Base-by-base conservation (phyloP, 2,113 vertebrate genomes). In the Hydropotes inermis region DNA sequence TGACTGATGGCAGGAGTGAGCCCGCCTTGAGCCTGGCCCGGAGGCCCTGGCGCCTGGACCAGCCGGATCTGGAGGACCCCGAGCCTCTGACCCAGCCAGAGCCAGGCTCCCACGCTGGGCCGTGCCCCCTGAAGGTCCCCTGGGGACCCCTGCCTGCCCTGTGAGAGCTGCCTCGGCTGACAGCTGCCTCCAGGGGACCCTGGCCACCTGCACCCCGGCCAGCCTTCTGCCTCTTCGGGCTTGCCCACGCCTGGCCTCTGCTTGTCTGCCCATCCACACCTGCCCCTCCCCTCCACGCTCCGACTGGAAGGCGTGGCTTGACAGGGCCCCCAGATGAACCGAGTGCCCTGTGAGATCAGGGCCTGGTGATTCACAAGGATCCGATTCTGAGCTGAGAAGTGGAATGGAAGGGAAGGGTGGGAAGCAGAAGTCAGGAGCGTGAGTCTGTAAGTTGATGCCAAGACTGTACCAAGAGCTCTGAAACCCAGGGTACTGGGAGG, bases 1-100 rank as follows among this genome's bases (percentile, higher is more conserved):
- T 45, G 11, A 28, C 5, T 11, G n/a, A 52, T 57, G 30, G 23
- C 0, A 14, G 55, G 13, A 21, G 3, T 21, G 79, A 89, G 30
- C 36, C 36, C 1, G 3, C 30, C 2, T 1, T 30, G 64, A 79
- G 10, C 6, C 45, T 11, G 4, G 50, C 9, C 12, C 21, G 36
- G 2, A 16, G 54, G 16, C 19, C 27, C 61, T 39, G 74, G 6
- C 54, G 11, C 30, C 79, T 85, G 70, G 16, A 30, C 5, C 30
- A 30, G 47, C 14, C 5, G 25, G 17, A 39, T 11, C 21, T 12
- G 11, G 45, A 95, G 61, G 61, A 60, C 19, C 25, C 55, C 5
- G 7, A 58, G 55, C 14, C 30, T 45, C 33, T 43, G 16, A 30
- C 43, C 45, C 39, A 81, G 9, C 60, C 74, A 27, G 47, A 78